Evolutionary conservation across 2,797 vertebrate species (phyloP).

Genomic region (Peromyscus attwateri): DNA sequence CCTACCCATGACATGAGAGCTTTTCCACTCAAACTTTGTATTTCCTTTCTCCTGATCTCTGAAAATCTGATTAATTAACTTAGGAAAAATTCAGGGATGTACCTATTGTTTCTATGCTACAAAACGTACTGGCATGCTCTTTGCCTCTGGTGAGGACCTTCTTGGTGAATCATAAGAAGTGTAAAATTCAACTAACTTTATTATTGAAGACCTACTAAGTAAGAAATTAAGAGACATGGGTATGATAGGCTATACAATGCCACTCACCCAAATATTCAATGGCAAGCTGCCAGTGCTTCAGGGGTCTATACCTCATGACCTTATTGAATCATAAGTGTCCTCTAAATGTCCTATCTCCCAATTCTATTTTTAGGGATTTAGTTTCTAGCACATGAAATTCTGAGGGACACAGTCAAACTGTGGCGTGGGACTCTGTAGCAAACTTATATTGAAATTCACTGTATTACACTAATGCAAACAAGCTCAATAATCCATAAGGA

Average conservation of each 20-base stretch:
- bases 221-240: background rate
- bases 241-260: background rate
- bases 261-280: background rate
- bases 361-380: background rate
- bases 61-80: background rate
- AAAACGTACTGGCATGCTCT: background rate
- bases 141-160: background rate
- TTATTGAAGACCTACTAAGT: background rate
- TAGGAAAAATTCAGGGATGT: conserved; percentile 24
- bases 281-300: background rate
- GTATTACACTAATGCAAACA: background rate
- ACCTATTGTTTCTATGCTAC: background rate
- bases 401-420: background rate
- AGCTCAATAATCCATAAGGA: background rate
- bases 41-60: background rate
- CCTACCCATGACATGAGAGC: background rate
- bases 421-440: background rate
- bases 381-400: background rate
- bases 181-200: background rate
- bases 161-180: background rate
- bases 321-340: background rate
- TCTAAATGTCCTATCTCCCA: background rate
- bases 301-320: background rate
- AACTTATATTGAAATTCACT: background rate
- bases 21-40: background rate